These are phyloP conservation scores for Cacatua alba DNA, from an alignment of 2,113 vertebrate genomes.

Conservation along the genomic window DNA sequence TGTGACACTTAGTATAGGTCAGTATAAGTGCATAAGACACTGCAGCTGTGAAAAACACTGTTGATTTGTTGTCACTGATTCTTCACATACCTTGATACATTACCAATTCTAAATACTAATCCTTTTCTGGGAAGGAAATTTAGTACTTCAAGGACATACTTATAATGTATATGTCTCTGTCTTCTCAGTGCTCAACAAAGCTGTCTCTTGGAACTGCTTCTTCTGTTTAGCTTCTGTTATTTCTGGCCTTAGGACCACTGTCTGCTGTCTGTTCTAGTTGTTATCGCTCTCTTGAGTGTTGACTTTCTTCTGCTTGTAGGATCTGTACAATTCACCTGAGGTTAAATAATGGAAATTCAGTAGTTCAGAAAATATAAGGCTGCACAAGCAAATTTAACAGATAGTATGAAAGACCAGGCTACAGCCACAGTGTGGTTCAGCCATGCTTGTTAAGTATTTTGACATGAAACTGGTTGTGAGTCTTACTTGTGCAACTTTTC, in stretches of 20 bases:
- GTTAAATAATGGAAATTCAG: neutral
- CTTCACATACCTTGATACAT: neutral
- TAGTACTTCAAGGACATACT: neutral
- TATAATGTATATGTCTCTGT: neutral
- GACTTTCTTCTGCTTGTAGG: neutral
- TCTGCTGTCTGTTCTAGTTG: neutral
- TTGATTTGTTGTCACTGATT: neutral
- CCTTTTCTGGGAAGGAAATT: neutral
- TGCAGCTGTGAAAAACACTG: neutral
- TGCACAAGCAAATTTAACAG: neutral
- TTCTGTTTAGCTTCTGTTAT: neutral
- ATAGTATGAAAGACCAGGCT: neutral
- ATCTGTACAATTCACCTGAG: neutral
- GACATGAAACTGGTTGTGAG: neutral
- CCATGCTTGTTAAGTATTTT: neutral
- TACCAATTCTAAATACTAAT: neutral
- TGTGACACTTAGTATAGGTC: neutral
- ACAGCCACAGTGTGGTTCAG: neutral
- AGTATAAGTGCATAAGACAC: neutral
- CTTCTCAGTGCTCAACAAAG: neutral
- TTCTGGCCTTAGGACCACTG: neutral
- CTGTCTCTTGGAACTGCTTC: neutral
- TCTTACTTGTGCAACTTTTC: neutral
- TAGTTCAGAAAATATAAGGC: neutral
- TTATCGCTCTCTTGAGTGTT: neutral